These are phyloP conservation scores for Dicyrtomina minuta DNA, from an alignment of 2,888 invertebrate genomes.

Conservation along the genomic window DNA sequence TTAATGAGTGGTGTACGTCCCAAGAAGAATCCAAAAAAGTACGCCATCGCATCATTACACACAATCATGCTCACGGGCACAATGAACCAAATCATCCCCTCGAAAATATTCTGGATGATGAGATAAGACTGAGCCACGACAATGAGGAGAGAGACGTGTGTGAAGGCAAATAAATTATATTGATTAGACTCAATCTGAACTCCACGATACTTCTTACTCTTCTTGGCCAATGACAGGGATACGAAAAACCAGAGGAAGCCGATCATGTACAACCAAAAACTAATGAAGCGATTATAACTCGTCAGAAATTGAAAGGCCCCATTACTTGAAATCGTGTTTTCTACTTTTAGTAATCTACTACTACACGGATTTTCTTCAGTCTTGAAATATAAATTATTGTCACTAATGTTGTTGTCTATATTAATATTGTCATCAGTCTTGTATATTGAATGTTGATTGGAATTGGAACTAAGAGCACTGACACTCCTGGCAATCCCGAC, in stretches of 20 bases:
- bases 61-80: conserved; percentile 99
- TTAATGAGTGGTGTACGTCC: conserved; percentile 98
- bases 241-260: conserved; percentile 99
- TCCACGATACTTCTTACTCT: conserved; percentile 99
- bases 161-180: conserved; percentile 99
- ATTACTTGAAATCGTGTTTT: too few relatives aligned
- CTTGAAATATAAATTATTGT: too few relatives aligned
- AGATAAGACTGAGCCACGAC: conserved; percentile 99
- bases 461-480: too few relatives aligned
- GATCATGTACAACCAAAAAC: conserved; percentile 92
- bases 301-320: conserved; percentile 90
- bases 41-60: conserved; percentile 99
- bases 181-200: conserved; percentile 64
- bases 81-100: conserved; percentile 90
- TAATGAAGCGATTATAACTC: conserved; percentile 95
- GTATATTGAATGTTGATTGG: too few relatives aligned
- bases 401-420: too few relatives aligned
- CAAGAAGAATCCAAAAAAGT: conserved; percentile 99
- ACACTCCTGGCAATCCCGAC: too few relatives aligned
- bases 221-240: conserved; percentile 63
- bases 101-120: conserved; percentile 98
- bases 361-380: too few relatives aligned
- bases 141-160: conserved; percentile 96
- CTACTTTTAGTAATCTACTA: too few relatives aligned
- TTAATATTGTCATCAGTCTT: too few relatives aligned